phyloP scores from a whole-genome alignment of 2,113 vertebrate genomes.

The Camelus bactrianus region DNA sequence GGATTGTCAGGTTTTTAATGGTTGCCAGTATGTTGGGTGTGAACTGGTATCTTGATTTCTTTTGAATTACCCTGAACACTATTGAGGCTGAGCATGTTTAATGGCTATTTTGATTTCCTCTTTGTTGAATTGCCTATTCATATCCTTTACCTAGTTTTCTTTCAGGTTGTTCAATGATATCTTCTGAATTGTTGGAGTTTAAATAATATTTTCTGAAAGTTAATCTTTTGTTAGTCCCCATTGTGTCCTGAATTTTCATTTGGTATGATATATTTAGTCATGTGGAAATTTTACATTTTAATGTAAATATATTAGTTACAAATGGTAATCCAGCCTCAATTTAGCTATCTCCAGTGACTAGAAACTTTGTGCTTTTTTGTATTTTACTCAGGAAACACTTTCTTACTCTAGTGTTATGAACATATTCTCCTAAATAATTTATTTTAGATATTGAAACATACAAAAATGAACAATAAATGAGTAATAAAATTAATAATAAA shows the following conservation, averaged over 20 bases:
- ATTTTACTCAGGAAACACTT: conserved; percentile 9
- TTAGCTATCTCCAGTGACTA: background rate
- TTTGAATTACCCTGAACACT: background rate
- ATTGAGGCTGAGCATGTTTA: background rate
- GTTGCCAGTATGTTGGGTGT: background rate
- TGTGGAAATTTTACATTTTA: background rate
- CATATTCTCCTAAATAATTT: conserved; percentile 9
- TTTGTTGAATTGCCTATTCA: background rate
- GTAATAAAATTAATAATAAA: background rate
- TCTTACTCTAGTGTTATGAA: background rate
- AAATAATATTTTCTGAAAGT: background rate
- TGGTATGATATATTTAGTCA: background rate
- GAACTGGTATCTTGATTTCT: background rate
- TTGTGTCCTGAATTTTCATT: background rate
- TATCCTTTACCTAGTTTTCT: background rate
- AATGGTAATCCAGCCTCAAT: background rate
- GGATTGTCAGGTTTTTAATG: background rate
- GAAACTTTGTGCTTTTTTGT: conserved; percentile 3
- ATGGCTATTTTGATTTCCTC: background rate
- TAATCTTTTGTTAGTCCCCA: background rate
- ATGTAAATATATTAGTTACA: background rate
- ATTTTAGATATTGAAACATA: background rate
- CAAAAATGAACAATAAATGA: background rate
- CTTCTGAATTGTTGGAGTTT: background rate
- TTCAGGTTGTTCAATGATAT: background rate